These are phyloP conservation scores for Sigmodon hispidus DNA, from an alignment of 2,113 vertebrate species.

Conservation along the genomic window DNA sequence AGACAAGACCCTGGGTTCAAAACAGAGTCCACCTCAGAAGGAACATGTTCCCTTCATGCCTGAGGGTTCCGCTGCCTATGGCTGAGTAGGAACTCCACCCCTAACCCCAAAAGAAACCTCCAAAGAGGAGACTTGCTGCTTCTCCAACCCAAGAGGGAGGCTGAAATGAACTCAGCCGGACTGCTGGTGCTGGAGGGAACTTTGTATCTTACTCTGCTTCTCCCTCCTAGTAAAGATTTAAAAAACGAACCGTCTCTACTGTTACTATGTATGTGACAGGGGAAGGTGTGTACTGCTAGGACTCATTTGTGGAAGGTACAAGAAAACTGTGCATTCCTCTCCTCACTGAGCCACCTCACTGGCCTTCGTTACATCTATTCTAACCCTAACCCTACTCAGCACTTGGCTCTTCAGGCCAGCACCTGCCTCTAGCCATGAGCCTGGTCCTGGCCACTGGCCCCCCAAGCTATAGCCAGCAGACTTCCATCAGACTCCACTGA, in stretches of 20 bases:
- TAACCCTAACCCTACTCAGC: neutral
- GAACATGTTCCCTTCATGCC: neutral
- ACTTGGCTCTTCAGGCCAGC: neutral
- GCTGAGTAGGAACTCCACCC: neutral
- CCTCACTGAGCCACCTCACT: neutral
- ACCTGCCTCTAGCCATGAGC: neutral
- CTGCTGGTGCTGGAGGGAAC: neutral
- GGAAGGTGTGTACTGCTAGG: neutral
- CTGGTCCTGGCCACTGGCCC: neutral
- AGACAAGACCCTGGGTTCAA: neutral
- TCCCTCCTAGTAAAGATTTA: neutral
- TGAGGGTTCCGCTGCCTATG: neutral
- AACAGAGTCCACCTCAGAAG: neutral
- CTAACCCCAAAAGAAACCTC: neutral
- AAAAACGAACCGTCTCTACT: neutral
- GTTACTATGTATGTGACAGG: too few relatives aligned
- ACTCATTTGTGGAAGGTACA: neutral
- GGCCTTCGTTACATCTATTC: neutral
- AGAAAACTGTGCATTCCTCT: neutral
- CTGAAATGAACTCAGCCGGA: rapidly evolving
- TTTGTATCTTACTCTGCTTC: neutral
- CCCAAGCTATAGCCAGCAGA: neutral
- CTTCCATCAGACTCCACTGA: neutral
- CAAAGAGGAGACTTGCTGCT: neutral
- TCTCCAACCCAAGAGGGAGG: neutral